Evolutionary conservation across 1,140 invertebrate species (phyloP).

Genomic region (Periplaneta americana): DNA sequence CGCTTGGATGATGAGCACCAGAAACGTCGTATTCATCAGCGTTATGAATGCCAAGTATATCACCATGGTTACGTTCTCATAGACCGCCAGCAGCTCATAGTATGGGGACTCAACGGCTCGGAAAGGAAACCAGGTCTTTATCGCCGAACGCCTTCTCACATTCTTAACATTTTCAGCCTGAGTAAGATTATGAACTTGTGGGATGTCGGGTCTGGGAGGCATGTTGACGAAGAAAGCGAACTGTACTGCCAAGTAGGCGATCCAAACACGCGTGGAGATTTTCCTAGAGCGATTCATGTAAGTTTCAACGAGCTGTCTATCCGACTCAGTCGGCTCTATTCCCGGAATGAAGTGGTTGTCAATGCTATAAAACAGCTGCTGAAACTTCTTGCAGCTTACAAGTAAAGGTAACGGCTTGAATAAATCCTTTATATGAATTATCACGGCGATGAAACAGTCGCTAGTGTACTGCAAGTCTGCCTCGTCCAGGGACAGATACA

Average conservation of each 20-base stretch:
- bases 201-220: background rate
- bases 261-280: background rate
- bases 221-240: background rate
- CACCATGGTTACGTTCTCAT: background rate
- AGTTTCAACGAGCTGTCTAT: background rate
- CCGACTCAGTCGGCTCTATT: background rate
- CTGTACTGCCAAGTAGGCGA: background rate
- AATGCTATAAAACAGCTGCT: background rate
- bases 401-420: background rate
- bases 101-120: background rate
- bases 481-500: background rate
- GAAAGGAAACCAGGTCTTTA: background rate
- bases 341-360: background rate
- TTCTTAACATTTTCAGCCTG: background rate
- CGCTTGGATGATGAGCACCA: background rate
- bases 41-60: background rate
- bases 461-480: background rate
- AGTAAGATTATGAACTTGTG: no score
- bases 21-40: background rate
- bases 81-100: background rate
- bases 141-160: background rate
- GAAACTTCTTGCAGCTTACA: background rate
- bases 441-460: background rate
- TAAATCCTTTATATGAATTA: background rate
- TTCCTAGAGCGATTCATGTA: background rate